phyloP scores from a whole-genome alignment of 1,140 invertebrate species.

The Globodera rostochiensis region DNA sequence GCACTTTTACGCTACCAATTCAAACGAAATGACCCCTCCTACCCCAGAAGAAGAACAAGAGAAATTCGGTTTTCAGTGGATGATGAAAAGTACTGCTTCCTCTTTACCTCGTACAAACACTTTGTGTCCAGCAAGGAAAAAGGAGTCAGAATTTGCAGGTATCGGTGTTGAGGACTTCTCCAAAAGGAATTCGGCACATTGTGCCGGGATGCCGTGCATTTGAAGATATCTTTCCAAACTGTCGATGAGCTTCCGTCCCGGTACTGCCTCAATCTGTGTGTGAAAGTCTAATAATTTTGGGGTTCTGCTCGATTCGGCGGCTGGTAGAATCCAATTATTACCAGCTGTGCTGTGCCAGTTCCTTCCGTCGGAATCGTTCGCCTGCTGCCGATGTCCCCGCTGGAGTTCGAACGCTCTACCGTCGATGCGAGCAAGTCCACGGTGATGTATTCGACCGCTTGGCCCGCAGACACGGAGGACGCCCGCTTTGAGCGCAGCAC shows the following conservation, averaged over 20 bases:
- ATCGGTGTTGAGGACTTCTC: conserved; percentile 42
- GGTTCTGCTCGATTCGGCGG: neutral
- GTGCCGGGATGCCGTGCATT: conserved; percentile 31
- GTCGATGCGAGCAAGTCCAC: conserved; percentile 2
- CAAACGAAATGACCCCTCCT: neutral
- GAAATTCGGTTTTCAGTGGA: no score
- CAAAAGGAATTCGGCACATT: conserved; percentile 37
- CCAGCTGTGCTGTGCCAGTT: neutral
- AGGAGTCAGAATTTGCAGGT: conserved; percentile 30
- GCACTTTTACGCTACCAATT: conserved; percentile 5
- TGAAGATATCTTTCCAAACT: conserved; percentile 36
- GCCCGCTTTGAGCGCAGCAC: conserved; percentile 18
- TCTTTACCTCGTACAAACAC: conserved; percentile 38
- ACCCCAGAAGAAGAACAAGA: neutral
- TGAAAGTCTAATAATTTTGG: neutral
- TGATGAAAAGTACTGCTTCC: neutral
- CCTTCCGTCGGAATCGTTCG: neutral
- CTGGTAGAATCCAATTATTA: neutral
- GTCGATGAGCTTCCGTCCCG: conserved; percentile 34
- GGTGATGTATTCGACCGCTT: neutral
- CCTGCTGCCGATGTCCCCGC: neutral
- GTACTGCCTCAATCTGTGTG: conserved; percentile 36
- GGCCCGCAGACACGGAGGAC: conserved; percentile 19
- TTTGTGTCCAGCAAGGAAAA: conserved; percentile 45
- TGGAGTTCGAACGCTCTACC: neutral